Percentiles rank a stretch among this genome's conserved stretches.
Conservation (phyloP, 2,888 invertebrate genomes). For the Patella ulyssiponensis region DNA sequence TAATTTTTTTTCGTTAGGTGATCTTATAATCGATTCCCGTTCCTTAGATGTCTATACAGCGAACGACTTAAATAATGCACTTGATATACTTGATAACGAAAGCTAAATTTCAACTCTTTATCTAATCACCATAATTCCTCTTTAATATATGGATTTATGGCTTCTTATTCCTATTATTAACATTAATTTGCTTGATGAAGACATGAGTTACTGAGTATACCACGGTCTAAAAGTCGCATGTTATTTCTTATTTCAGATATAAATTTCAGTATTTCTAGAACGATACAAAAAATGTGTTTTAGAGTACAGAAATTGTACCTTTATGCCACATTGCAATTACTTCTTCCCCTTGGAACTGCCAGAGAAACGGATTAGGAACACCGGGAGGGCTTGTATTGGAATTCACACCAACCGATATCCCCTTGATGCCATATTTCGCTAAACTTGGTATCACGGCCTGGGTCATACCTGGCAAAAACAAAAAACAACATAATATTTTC, state of each 20-base stretch:
- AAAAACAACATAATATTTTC: too few relatives aligned
- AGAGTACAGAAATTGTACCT: constrained; percentile 39
- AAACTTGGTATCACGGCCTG: constrained; percentile 58
- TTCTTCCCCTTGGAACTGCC: constrained; percentile 50
- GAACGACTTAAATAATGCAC: too few relatives aligned
- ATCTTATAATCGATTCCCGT: too few relatives aligned
- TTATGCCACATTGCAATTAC: constrained; percentile 64
- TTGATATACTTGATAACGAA: too few relatives aligned
- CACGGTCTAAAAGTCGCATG: too few relatives aligned
- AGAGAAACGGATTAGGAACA: constrained; percentile 60
- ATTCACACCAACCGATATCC: constrained; percentile 67
- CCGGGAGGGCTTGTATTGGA: constrained; percentile 60
- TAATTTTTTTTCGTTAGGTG: too few relatives aligned
- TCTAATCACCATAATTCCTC: too few relatives aligned
- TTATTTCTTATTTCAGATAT: neutral
- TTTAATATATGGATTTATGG: too few relatives aligned
- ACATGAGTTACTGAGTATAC: neutral
- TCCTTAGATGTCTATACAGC: too few relatives aligned
- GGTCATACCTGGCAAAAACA: constrained; percentile 53
- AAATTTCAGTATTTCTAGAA: neutral
- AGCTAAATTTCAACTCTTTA: too few relatives aligned
- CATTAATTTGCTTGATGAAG: neutral
- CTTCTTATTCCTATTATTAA: too few relatives aligned
- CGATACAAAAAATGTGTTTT: too few relatives aligned
- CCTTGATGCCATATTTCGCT: constrained; percentile 47